phyloP scores from a whole-genome alignment of 1,140 invertebrate genomes.

The Conopomorpha cramerella region DNA sequence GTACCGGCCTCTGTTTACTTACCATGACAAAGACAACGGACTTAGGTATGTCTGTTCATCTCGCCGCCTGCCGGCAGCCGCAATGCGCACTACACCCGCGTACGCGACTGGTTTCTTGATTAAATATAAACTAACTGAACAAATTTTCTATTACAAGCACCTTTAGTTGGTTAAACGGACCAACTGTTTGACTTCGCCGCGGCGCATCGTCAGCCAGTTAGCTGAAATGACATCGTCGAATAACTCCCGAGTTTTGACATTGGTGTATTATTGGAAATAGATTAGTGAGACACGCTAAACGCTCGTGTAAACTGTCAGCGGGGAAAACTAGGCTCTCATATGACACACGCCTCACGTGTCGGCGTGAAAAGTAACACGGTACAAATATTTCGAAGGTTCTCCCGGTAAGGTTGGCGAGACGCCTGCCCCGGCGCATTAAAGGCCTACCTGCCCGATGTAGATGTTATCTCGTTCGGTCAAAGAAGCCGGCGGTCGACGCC shows the following conservation, averaged over 20 bases:
- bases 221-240: too few relatives aligned
- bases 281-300: too few relatives aligned
- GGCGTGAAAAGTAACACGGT: slow-evolving; percentile 20
- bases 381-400: slow-evolving; percentile 10
- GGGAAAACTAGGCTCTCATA: too few relatives aligned
- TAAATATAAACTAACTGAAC: too few relatives aligned
- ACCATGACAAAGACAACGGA: slow-evolving; percentile 33
- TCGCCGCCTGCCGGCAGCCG: slow-evolving; percentile 14
- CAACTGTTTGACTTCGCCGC: too few relatives aligned
- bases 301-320: too few relatives aligned
- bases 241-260: too few relatives aligned
- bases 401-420: slow-evolving; percentile 5
- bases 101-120: slow-evolving; percentile 9
- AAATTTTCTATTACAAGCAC: too few relatives aligned
- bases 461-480: slow-evolving; percentile 46
- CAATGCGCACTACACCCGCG: slow-evolving; percentile 5
- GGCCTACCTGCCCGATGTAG: slow-evolving; percentile 44
- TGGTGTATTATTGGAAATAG: too few relatives aligned
- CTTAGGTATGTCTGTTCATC: slow-evolving; percentile 32
- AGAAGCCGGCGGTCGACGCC: slow-evolving; percentile 26
- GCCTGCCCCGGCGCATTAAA: slow-evolving; percentile 28
- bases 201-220: too few relatives aligned
- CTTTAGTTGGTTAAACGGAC: too few relatives aligned
- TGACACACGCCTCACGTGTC: too few relatives aligned
- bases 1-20: slow-evolving; percentile 30